Conservation (phyloP, 2,888 invertebrate species). For the Heteropelma amictum region DNA sequence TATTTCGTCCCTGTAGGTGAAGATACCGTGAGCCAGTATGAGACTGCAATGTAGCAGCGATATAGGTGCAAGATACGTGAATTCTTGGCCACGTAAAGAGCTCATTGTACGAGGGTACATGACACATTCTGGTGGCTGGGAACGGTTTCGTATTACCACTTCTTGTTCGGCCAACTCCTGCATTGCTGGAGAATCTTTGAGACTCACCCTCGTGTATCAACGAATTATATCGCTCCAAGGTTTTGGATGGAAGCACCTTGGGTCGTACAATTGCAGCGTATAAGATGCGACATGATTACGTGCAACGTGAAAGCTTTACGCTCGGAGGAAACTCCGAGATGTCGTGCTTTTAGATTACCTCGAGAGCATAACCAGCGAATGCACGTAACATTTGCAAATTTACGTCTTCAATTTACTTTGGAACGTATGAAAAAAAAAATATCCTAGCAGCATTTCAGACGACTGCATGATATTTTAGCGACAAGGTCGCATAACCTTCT, state of each 20-base stretch:
- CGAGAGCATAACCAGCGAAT: not conserved
- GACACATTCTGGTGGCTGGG: constrained; percentile 7
- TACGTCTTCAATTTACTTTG: constrained; percentile 48
- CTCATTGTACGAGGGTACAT: constrained; percentile 10
- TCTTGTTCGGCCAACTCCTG: not conserved
- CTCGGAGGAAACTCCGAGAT: not conserved
- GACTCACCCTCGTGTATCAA: constrained; percentile 17
- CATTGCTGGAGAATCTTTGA: not conserved
- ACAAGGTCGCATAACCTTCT: too few relatives aligned
- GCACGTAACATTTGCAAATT: constrained; percentile 25
- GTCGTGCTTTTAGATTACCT: not conserved
- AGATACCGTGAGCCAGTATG: not conserved
- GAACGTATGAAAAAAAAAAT: not conserved
- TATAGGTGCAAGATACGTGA: not conserved
- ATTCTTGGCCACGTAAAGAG: constrained; percentile 11
- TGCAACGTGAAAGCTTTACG: constrained; percentile 9
- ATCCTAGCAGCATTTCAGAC: not conserved
- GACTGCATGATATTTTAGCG: too few relatives aligned
- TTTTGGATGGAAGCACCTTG: constrained; percentile 2
- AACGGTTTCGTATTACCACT: constrained; percentile 15
- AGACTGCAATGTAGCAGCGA: not conserved
- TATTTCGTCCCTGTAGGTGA: too few relatives aligned
- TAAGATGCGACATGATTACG: constrained; percentile 39
- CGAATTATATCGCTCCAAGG: constrained; percentile 18
- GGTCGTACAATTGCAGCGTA: constrained; percentile 5